phyloP scores from a whole-genome alignment of 2,113 vertebrate species.

The Chloropsis hardwickii region DNA sequence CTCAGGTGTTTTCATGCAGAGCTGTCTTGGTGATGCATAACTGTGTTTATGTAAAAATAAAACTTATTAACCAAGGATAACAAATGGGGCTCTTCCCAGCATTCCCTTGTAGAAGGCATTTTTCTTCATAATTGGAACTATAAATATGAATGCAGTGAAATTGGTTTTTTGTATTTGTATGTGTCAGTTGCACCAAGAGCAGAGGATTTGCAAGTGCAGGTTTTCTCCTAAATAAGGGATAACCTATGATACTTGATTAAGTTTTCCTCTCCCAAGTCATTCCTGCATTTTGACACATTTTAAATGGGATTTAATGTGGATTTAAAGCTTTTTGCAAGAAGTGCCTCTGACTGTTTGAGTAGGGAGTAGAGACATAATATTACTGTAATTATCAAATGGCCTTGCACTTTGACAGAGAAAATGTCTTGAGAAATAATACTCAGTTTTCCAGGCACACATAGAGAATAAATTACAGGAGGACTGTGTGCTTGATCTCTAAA shows the following conservation, averaged over 20 bases:
- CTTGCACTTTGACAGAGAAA: not conserved
- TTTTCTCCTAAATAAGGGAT: not conserved
- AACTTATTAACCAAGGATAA: slow-evolving; percentile 3
- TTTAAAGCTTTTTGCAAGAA: not conserved
- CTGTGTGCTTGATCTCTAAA: not conserved
- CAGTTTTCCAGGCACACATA: not conserved
- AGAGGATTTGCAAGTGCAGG: not conserved
- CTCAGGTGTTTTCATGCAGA: not conserved
- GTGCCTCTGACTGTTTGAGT: not conserved
- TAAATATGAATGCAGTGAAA: slow-evolving; percentile 25
- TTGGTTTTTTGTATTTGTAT: not conserved
- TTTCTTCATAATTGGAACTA: slow-evolving; percentile 35
- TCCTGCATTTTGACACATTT: slow-evolving; percentile 20
- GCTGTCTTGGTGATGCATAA: not conserved
- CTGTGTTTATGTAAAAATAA: slow-evolving; percentile 30
- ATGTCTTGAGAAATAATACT: not conserved
- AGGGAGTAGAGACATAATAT: not conserved
- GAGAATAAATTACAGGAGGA: not conserved
- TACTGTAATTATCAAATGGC: slow-evolving; percentile 19
- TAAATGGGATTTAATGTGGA: not conserved
- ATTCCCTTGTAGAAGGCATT: not conserved
- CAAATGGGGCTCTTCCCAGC: slow-evolving; percentile 1
- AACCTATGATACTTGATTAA: not conserved
- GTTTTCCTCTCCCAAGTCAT: not conserved
- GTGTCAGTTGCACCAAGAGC: not conserved